These are phyloP conservation scores for Caenorhabditis latens DNA, from an alignment of 1,140 invertebrate genomes.

Conservation along the genomic window DNA sequence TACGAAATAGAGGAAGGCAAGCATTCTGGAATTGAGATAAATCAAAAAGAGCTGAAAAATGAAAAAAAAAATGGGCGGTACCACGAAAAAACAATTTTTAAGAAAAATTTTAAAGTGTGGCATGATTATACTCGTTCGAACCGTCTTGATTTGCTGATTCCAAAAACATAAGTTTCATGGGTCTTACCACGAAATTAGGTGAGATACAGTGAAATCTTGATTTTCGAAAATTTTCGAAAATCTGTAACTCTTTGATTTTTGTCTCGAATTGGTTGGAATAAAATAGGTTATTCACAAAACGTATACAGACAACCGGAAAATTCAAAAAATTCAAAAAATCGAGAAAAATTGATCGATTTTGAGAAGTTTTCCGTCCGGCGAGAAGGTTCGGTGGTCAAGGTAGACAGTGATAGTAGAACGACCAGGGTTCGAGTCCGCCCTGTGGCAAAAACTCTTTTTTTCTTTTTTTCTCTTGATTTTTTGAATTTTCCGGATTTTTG, in stretches of 20 bases:
- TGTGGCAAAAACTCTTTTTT: no score
- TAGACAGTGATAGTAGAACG: no score
- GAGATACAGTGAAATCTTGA: not conserved
- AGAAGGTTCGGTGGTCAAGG: not conserved
- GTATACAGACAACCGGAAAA: no score
- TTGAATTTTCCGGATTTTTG: not conserved
- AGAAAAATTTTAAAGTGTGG: no score
- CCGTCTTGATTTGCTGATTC: not conserved
- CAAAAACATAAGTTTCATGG: not conserved
- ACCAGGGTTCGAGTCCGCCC: no score
- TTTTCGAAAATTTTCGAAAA: not conserved
- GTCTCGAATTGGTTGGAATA: no score
- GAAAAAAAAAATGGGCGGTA: not conserved
- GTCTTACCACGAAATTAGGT: not conserved
- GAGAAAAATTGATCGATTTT: not conserved
- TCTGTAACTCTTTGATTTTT: no score
- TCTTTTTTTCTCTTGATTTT: not conserved
- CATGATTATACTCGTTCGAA: conserved; percentile 11
- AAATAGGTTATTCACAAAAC: no score
- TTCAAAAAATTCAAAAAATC: no score
- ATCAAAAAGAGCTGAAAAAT: not conserved
- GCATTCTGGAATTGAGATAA: not conserved
- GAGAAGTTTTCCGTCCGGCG: not conserved
- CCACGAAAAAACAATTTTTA: not conserved
- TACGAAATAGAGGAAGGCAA: conserved; percentile 11